Conservation (phyloP, 2,888 invertebrate species). For the Ochlodes sylvanus region DNA sequence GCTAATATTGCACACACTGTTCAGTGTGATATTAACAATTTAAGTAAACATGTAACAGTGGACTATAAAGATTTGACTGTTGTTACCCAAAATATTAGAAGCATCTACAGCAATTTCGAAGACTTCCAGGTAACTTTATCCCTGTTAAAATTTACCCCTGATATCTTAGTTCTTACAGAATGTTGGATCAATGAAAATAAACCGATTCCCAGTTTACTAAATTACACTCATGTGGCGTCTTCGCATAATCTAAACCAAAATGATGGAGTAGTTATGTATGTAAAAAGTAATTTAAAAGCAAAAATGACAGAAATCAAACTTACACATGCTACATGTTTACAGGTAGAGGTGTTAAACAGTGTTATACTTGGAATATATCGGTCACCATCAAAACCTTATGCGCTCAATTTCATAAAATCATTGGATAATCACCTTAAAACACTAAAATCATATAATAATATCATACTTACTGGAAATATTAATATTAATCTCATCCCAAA, state of each 20-base stretch:
- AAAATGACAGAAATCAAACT: conserved; percentile 35
- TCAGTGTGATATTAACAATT: background rate
- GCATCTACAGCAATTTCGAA: conserved; percentile 41
- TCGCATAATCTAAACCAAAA: conserved; percentile 22
- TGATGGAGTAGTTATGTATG: conserved; percentile 26
- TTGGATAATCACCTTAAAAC: background rate
- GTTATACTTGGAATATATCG: conserved; percentile 13
- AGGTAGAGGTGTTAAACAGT: conserved; percentile 4
- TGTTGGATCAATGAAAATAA: conserved; percentile 38
- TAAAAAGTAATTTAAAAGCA: conserved; percentile 11
- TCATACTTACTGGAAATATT: conserved; percentile 14
- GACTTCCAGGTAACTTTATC: conserved; percentile 37
- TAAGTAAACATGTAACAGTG: background rate
- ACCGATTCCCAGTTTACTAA: conserved; percentile 37
- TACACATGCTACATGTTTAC: conserved; percentile 13
- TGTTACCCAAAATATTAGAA: conserved; percentile 41
- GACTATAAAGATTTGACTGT: conserved; percentile 18
- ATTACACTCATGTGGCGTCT: conserved; percentile 30
- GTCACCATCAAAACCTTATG: conserved; percentile 6
- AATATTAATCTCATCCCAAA: conserved; percentile 12
- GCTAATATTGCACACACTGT: background rate
- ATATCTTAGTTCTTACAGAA: conserved; percentile 42
- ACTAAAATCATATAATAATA: background rate
- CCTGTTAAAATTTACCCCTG: conserved; percentile 32
- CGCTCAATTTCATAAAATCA: conserved; percentile 2